Evolutionary conservation across 1,140 invertebrate genomes (phyloP).

Genomic region (Penaeus chinensis): DNA sequence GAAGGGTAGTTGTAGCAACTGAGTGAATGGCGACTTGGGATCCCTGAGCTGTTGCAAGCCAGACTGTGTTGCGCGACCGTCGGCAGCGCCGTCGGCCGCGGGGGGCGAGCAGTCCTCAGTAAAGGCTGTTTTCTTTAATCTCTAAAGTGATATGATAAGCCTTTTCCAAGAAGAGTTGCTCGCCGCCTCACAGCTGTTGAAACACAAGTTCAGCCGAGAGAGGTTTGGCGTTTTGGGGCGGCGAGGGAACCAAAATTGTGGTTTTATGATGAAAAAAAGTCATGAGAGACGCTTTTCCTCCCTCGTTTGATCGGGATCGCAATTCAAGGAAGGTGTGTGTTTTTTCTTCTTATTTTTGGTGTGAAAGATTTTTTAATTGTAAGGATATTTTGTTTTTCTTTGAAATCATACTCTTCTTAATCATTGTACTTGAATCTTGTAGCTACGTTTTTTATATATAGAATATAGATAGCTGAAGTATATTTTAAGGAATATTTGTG

Average conservation of each 20-base stretch:
- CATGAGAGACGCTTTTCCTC: too few relatives aligned
- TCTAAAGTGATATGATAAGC: too few relatives aligned
- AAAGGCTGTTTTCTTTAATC: too few relatives aligned
- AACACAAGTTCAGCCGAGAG: conserved; percentile 40
- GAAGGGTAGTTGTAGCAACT: too few relatives aligned
- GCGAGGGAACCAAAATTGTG: neutral
- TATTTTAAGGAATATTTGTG: conserved; percentile 43
- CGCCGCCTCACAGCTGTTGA: conserved; percentile 32
- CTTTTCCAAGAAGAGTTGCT: conserved; percentile 20
- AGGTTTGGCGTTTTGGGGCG: neutral
- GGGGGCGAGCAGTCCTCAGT: too few relatives aligned
- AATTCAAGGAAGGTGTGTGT: conserved; percentile 1
- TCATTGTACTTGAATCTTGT: conserved; percentile 37
- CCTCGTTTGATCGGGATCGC: neutral
- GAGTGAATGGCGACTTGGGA: too few relatives aligned
- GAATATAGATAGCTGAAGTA: conserved; percentile 32
- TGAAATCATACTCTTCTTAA: conserved; percentile 42
- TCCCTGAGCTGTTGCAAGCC: too few relatives aligned
- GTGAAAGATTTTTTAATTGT: neutral
- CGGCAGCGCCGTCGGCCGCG: too few relatives aligned
- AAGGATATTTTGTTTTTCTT: neutral
- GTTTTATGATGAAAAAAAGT: neutral
- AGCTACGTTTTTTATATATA: conserved; percentile 32
- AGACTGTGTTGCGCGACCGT: too few relatives aligned
- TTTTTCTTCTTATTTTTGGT: neutral